These are phyloP conservation scores for Lethenteron camtschaticum DNA, from an alignment of 2,113 vertebrate genomes.

Conservation along the genomic window DNA sequence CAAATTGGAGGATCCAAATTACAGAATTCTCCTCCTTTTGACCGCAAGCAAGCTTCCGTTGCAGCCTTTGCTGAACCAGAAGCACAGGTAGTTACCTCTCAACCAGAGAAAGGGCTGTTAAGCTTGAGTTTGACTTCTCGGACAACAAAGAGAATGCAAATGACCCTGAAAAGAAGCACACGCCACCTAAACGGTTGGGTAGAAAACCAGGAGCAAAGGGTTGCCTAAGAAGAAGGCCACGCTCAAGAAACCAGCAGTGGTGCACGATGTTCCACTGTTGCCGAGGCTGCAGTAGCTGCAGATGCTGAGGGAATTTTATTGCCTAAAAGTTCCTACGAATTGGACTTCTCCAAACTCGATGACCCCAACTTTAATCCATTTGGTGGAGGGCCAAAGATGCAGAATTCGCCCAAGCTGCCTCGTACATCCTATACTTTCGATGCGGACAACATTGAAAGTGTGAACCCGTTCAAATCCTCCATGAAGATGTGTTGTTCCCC, in stretches of 20 bases:
- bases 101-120: conserved; percentile 17
- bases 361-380: conserved; percentile 38
- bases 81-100: not conserved
- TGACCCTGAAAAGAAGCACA: conserved; percentile 19
- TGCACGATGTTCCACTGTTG: conserved; percentile 9
- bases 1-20: conserved; percentile 20
- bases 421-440: conserved; percentile 20
- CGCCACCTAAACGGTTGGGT: conserved; percentile 27
- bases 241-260: conserved; percentile 10
- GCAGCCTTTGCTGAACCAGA: conserved; percentile 4
- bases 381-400: conserved; percentile 20
- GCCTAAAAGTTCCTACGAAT: conserved; percentile 21
- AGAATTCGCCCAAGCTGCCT: conserved; percentile 16
- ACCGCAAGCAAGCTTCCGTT: not conserved
- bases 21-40: conserved; percentile 17
- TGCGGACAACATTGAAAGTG: conserved; percentile 18
- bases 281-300: not conserved
- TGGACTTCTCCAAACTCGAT: conserved; percentile 31
- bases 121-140: conserved; percentile 41
- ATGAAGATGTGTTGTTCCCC: too few relatives aligned
- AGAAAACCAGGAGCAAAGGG: conserved; percentile 23
- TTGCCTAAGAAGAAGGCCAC: conserved; percentile 15
- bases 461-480: conserved; percentile 18
- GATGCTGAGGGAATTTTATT: conserved; percentile 13
- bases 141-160: conserved; percentile 15